Evolutionary conservation across 2,113 vertebrate genomes (phyloP).

Genomic region (Cyprinodon tularosa): DNA sequence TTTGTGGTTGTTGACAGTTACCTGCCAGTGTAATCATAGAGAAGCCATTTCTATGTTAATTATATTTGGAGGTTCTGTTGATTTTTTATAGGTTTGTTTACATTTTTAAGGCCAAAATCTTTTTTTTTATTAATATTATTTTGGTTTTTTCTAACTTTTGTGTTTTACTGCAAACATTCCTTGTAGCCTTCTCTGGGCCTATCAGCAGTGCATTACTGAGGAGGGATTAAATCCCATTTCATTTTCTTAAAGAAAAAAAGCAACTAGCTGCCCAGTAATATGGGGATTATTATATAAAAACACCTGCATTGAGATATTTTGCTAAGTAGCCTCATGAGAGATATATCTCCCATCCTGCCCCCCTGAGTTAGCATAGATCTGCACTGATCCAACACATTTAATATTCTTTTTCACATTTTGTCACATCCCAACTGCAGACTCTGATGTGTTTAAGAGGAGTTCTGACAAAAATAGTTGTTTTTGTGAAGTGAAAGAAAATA

Average conservation of each 20-base stretch:
- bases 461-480: neutral
- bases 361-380: neutral
- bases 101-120: neutral
- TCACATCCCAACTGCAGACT: neutral
- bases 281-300: conserved; percentile 4
- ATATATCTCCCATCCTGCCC: neutral
- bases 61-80: conserved; percentile 11
- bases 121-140: neutral
- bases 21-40: conserved; percentile 52
- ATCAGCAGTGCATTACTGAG: conserved; percentile 1
- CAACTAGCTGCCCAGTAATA: conserved; percentile 2
- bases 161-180: conserved; percentile 61
- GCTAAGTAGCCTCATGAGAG: neutral
- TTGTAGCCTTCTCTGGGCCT: conserved; percentile 6
- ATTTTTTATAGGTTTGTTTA: conserved; percentile 17
- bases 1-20: conserved; percentile 60
- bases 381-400: neutral
- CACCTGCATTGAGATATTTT: conserved; percentile 20
- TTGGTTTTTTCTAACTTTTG: conserved; percentile 15
- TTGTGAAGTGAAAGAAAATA: no score
- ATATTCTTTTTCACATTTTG: neutral
- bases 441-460: neutral
- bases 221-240: conserved; percentile 11
- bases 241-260: conserved; percentile 6
- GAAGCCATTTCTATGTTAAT: conserved; percentile 44